Percentiles rank a stretch among this genome's conserved stretches.
phyloP scores from a whole-genome alignment of 2,113 vertebrate species.

The Albula goreensis region DNA sequence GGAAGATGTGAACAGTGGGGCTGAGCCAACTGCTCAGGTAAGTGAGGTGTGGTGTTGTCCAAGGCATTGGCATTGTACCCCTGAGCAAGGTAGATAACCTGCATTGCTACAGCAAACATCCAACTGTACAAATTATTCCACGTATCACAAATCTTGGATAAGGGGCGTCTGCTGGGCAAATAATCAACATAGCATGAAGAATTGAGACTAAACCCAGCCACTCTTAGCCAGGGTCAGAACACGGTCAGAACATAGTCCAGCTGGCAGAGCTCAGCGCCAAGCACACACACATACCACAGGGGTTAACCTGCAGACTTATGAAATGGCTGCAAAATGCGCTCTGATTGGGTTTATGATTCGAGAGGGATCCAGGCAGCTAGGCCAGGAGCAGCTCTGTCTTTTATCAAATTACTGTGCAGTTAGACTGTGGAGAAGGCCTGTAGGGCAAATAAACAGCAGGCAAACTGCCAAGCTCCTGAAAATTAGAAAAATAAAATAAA shows the following conservation, averaged over 20 bases:
- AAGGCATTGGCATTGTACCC: too few relatives aligned
- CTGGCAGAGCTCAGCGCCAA: too few relatives aligned
- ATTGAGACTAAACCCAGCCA: neutral
- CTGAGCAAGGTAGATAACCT: too few relatives aligned
- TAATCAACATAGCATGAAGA: neutral
- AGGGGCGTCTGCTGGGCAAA: neutral
- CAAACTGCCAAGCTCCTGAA: slow-evolving; percentile 49
- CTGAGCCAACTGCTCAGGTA: neutral
- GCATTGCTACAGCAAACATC: neutral
- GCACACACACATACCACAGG: neutral
- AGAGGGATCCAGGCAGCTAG: slow-evolving; percentile 49
- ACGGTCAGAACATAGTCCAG: neutral
- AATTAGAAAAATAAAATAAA: slow-evolving; percentile 16
- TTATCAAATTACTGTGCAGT: slow-evolving; percentile 63
- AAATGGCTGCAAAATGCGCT: neutral
- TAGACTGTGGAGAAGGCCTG: slow-evolving; percentile 46
- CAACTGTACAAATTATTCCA: neutral
- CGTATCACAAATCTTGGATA: neutral
- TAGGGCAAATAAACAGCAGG: slow-evolving; percentile 58
- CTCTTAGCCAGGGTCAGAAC: neutral
- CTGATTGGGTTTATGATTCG: slow-evolving; percentile 47
- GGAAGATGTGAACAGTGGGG: too few relatives aligned
- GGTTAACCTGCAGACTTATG: neutral
- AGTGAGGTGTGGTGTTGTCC: neutral
- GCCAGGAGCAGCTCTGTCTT: slow-evolving; percentile 50